Percentiles rank a stretch among this genome's conserved stretches.
These are phyloP conservation scores for Spilogale gracilis DNA, from an alignment of 2,113 vertebrate species.

Conservation along the genomic window DNA sequence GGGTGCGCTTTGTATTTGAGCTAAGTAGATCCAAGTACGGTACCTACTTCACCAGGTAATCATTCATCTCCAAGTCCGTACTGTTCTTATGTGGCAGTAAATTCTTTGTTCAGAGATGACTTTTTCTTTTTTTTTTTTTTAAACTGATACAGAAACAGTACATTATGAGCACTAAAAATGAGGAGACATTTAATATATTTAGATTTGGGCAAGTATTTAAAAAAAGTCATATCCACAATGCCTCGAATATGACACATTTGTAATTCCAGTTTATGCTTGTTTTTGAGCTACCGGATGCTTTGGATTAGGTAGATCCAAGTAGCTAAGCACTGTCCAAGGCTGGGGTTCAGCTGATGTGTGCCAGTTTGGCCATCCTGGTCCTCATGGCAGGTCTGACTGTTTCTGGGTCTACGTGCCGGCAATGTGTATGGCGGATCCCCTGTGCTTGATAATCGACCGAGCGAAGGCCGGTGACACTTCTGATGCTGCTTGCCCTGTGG, in stretches of 20 bases:
- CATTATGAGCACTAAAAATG: background rate
- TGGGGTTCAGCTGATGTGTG: background rate
- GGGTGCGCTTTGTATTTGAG: background rate
- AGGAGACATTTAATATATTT: background rate
- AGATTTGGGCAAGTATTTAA: background rate
- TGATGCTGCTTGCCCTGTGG: background rate
- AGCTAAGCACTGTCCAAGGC: background rate
- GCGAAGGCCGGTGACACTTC: background rate
- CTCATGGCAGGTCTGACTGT: background rate
- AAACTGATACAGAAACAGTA: background rate
- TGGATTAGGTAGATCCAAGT: background rate
- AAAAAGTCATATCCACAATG: background rate
- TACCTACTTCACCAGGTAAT: accelerated
- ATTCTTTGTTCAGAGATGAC: background rate
- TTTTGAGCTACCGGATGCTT: background rate
- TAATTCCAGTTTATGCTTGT: background rate
- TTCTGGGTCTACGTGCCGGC: background rate
- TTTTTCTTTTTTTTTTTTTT: background rate
- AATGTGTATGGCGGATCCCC: background rate
- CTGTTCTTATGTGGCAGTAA: background rate
- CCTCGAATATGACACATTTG: background rate
- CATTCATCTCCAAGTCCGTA: background rate
- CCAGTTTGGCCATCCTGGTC: background rate
- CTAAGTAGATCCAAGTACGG: background rate
- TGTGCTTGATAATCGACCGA: background rate